Conservation (phyloP, 1,140 invertebrate species). For the Teleopsis dalmanni region DNA sequence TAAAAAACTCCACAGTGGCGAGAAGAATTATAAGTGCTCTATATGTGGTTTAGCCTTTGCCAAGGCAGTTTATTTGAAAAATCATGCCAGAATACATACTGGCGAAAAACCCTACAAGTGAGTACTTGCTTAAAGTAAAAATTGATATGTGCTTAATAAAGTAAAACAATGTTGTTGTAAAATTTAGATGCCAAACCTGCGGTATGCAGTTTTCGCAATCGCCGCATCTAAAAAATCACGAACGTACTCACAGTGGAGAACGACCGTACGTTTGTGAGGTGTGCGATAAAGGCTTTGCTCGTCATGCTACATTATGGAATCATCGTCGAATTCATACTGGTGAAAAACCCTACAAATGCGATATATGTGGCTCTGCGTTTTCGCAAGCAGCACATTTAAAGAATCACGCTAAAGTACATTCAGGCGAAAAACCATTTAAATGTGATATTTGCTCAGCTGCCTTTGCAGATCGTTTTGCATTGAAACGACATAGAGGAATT, state of each 20-base stretch:
- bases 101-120: slow-evolving; percentile 77
- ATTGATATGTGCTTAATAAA: background rate
- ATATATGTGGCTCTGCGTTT: slow-evolving; percentile 74
- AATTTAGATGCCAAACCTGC: slow-evolving; percentile 64
- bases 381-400: slow-evolving; percentile 82
- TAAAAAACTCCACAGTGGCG: slow-evolving; percentile 75
- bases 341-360: slow-evolving; percentile 80
- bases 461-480: slow-evolving; percentile 72
- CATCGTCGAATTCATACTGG: slow-evolving; percentile 89
- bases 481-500: slow-evolving; percentile 68
- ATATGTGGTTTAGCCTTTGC: slow-evolving; percentile 91
- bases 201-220: slow-evolving; percentile 83
- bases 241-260: slow-evolving; percentile 84
- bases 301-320: slow-evolving; percentile 81
- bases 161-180: background rate
- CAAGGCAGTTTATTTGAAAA: slow-evolving; percentile 83
- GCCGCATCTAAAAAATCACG: slow-evolving; percentile 87
- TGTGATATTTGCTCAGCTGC: slow-evolving; percentile 83
- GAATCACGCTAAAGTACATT: slow-evolving; percentile 76
- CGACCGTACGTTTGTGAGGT: slow-evolving; percentile 86
- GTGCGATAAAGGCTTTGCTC: slow-evolving; percentile 82
- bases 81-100: slow-evolving; percentile 77
- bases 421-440: slow-evolving; percentile 63
- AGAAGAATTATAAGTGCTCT: slow-evolving; percentile 86
- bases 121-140: slow-evolving; percentile 2